phyloP scores from a whole-genome alignment of 2,113 vertebrate genomes.

The Cyprinus carpio region DNA sequence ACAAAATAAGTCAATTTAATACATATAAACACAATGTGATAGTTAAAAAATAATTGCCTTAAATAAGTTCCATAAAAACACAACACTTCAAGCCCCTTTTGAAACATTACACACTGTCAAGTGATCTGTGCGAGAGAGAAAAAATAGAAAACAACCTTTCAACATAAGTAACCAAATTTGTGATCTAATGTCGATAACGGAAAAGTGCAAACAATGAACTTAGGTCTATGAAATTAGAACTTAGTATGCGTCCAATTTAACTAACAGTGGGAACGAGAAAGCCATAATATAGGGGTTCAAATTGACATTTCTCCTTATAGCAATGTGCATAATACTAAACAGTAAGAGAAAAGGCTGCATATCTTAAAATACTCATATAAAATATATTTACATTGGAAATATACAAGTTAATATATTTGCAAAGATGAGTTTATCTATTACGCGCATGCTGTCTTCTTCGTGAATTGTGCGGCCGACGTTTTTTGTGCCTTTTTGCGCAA shows the following conservation, averaged over 20 bases:
- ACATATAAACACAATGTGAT: conserved; percentile 20
- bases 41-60: conserved; percentile 24
- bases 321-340: neutral
- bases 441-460: conserved; percentile 68
- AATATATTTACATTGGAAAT: conserved; percentile 46
- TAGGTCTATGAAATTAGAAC: conserved; percentile 31
- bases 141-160: neutral
- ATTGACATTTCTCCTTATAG: neutral
- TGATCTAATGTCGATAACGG: conserved; percentile 18
- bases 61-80: conserved; percentile 29
- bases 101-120: conserved; percentile 39
- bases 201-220: conserved; percentile 52
- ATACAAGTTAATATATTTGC: conserved; percentile 19
- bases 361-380: conserved; percentile 5
- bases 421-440: conserved; percentile 1
- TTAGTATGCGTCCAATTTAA: neutral
- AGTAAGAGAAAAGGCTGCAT: neutral
- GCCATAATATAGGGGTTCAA: neutral
- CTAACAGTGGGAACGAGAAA: conserved; percentile 1
- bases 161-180: neutral
- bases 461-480: conserved; percentile 59
- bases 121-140: neutral
- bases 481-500: conserved; percentile 72
- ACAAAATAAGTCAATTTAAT: conserved; percentile 20
- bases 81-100: conserved; percentile 25